phyloP scores from a whole-genome alignment of 1,140 invertebrate species.

The Nymphalis io region DNA sequence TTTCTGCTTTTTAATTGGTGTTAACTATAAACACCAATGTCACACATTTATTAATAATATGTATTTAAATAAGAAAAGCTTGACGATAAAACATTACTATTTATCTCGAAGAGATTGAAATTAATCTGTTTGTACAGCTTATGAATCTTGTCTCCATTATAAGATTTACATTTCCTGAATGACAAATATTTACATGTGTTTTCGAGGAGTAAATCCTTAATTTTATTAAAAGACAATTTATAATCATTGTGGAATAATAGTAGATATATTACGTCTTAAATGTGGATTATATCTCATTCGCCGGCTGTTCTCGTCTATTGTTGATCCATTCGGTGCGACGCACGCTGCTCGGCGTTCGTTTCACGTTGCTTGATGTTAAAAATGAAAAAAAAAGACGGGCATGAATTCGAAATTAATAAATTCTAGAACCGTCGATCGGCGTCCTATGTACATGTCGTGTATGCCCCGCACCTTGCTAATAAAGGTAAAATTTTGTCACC shows the following conservation, averaged over 20 bases:
- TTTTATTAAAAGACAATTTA: slow-evolving; percentile 64
- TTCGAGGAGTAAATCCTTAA: slow-evolving; percentile 51
- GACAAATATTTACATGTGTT: slow-evolving; percentile 49
- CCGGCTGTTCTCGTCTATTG: slow-evolving; percentile 49
- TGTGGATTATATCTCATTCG: slow-evolving; percentile 48
- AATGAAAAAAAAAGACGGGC: too few species aligned
- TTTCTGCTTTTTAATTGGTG: too few species aligned
- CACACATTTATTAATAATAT: background rate
- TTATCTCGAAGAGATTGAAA: slow-evolving; percentile 9
- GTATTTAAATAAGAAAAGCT: background rate
- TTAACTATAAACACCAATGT: background rate
- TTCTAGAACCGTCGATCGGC: too few species aligned
- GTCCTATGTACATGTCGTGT: too few species aligned
- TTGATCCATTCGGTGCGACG: too few species aligned
- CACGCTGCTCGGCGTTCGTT: too few species aligned
- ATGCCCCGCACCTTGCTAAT: too few species aligned
- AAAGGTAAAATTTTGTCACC: too few species aligned
- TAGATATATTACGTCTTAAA: slow-evolving; percentile 52
- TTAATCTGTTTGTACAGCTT: slow-evolving; percentile 25
- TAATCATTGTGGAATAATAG: slow-evolving; percentile 57
- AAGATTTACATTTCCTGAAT: slow-evolving; percentile 33
- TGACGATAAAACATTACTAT: slow-evolving; percentile 9
- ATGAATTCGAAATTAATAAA: too few species aligned
- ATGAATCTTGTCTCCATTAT: slow-evolving; percentile 19
- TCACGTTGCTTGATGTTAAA: too few species aligned